Percentiles rank a stretch among this genome's conserved stretches.
Conservation (phyloP, 2,888 invertebrate species). For the Lypha dubia region DNA sequence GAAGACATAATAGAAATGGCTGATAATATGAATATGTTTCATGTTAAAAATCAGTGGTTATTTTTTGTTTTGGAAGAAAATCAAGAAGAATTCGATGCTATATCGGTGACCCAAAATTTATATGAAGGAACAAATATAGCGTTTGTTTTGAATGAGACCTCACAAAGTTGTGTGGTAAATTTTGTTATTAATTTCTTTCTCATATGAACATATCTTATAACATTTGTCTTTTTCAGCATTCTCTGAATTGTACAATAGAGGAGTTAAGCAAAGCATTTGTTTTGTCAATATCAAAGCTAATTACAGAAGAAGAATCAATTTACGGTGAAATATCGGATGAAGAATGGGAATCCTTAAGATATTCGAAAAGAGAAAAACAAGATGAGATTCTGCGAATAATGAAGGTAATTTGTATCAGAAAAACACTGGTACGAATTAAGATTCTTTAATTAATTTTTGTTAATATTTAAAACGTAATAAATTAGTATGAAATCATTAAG, state of each 20-base stretch:
- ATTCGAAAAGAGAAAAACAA: constrained; percentile 87
- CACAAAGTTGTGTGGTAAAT: constrained; percentile 85
- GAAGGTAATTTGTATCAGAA: constrained; percentile 86
- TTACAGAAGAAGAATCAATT: constrained; percentile 88
- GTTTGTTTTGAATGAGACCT: constrained; percentile 89
- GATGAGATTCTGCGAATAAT: constrained; percentile 87
- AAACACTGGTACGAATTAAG: too few relatives aligned
- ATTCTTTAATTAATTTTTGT: too few relatives aligned
- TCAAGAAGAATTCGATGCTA: constrained; percentile 81
- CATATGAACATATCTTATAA: neutral
- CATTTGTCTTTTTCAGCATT: constrained; percentile 84
- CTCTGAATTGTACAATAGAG: constrained; percentile 87
- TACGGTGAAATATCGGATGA: constrained; percentile 91
- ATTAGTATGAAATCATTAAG: too few relatives aligned
- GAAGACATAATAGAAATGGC: constrained; percentile 88
- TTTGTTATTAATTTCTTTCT: too few relatives aligned
- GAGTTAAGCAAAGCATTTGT: constrained; percentile 88
- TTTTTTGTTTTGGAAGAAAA: constrained; percentile 89
- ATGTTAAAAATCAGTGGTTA: constrained; percentile 91
- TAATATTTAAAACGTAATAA: too few relatives aligned
- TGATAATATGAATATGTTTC: constrained; percentile 87
- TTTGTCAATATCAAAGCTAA: constrained; percentile 87
- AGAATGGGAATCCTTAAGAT: constrained; percentile 92
- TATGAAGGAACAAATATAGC: constrained; percentile 93
- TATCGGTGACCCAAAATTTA: constrained; percentile 85